A percentile compares a stretch with the other conserved stretches of the same genome.
phyloP scores from a whole-genome alignment of 1,140 invertebrate genomes.

The Panagrolaimus sp. region DNA sequence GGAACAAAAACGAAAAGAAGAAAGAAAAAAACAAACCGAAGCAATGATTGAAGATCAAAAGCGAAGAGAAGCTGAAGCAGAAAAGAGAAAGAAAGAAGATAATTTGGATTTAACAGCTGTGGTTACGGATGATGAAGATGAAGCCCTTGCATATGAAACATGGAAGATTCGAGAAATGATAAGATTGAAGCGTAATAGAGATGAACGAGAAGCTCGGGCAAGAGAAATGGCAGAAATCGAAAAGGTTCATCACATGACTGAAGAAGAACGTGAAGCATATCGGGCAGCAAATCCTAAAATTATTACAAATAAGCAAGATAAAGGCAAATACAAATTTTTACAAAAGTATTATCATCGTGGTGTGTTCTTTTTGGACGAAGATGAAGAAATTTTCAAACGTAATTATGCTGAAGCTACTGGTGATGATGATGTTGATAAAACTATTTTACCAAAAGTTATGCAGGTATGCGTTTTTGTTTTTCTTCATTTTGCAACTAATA shows the following conservation, averaged over 20 bases:
- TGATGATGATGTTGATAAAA: conserved; percentile 99
- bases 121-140: conserved; percentile 94
- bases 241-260: conserved; percentile 82
- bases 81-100: conserved; percentile 61
- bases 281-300: conserved; percentile 82
- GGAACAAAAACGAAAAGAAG: conserved; percentile 73
- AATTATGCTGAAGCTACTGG: conserved; percentile 93
- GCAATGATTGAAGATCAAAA: conserved; percentile 79
- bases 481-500: background rate
- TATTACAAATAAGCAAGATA: conserved; percentile 79
- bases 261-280: conserved; percentile 86
- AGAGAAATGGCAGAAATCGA: conserved; percentile 84
- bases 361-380: conserved; percentile 91
- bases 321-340: conserved; percentile 98
- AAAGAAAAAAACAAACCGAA: conserved; percentile 72
- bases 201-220: conserved; percentile 74
- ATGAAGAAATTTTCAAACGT: conserved; percentile 84
- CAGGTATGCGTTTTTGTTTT: conserved; percentile 66
- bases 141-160: conserved; percentile 84
- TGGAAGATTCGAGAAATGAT: conserved; percentile 96
- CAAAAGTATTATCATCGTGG: conserved; percentile 99
- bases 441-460: conserved; percentile 97
- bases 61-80: conserved; percentile 67
- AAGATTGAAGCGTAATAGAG: conserved; percentile 86
- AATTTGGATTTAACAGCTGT: conserved; percentile 71